Conservation (phyloP, 2,797 vertebrate genomes). For the Pyrrhura leucotis region DNA sequence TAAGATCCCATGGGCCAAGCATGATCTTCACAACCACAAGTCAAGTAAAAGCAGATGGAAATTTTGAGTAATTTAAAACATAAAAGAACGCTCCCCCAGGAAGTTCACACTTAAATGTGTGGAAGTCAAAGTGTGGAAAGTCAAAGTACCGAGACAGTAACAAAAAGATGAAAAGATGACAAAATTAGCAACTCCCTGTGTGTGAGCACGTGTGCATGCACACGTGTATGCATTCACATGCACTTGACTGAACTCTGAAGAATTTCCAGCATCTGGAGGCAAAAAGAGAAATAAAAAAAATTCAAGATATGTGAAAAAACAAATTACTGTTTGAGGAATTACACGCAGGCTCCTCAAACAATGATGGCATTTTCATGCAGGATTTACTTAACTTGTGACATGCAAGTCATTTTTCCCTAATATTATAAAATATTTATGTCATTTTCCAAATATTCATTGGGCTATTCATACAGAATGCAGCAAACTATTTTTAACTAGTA, state of each 20-base stretch:
- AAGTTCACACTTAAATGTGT: slow-evolving; percentile 54
- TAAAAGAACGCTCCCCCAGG: slow-evolving; percentile 57
- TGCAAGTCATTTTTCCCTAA: neutral
- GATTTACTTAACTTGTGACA: neutral
- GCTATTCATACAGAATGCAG: neutral
- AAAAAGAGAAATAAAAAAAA: neutral
- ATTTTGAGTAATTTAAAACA: slow-evolving; percentile 71
- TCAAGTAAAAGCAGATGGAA: slow-evolving; percentile 85
- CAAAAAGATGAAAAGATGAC: neutral
- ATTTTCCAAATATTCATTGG: neutral
- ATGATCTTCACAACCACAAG: slow-evolving; percentile 81
- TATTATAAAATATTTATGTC: neutral
- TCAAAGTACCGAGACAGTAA: neutral
- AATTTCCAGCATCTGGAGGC: neutral
- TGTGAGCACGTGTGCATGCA: neutral
- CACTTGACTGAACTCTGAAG: neutral
- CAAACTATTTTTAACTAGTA: slow-evolving; percentile 41
- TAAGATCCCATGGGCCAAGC: slow-evolving; percentile 77
- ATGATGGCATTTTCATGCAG: neutral
- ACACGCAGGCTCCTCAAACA: neutral
- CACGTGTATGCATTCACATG: neutral
- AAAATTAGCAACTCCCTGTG: neutral
- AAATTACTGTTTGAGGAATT: neutral
- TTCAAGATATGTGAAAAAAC: neutral
- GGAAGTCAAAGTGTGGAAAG: slow-evolving; percentile 33